phyloP scores from a whole-genome alignment of 2,113 vertebrate species.

The Austrofundulus limnaeus region DNA sequence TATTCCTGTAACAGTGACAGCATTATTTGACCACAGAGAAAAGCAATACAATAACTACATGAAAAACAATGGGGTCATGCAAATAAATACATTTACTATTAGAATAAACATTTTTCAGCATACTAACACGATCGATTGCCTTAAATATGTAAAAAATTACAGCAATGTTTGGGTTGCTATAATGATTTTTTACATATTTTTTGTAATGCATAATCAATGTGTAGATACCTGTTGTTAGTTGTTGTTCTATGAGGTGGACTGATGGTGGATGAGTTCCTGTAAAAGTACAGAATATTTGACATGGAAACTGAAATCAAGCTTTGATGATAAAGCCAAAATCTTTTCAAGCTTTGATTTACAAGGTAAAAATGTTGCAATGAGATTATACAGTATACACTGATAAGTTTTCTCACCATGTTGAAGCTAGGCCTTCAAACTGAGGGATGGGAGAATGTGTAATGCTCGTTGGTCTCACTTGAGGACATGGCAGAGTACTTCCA shows the following conservation, averaged over 20 bases:
- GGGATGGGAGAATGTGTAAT: neutral
- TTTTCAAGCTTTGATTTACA: neutral
- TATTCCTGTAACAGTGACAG: neutral
- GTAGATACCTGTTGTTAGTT: neutral
- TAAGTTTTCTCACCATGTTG: neutral
- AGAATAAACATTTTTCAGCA: no score
- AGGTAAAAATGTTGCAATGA: no score
- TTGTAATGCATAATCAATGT: neutral
- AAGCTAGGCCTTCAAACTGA: conserved; percentile 12
- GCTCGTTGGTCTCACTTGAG: neutral
- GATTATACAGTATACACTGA: neutral
- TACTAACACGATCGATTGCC: no score
- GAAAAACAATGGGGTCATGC: no score
- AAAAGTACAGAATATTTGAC: conserved; percentile 3
- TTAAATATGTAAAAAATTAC: no score
- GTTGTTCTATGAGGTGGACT: neutral
- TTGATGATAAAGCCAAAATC: neutral
- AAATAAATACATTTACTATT: no score
- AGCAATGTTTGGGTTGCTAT: no score
- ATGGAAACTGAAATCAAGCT: neutral
- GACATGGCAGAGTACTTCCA: conserved; percentile 38
- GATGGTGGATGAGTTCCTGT: conserved; percentile 1
- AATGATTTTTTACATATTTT: no score
- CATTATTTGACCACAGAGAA: neutral
- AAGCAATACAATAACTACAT: no score